Percentiles rank a stretch among this genome's conserved stretches.
Evolutionary conservation across 2,888 invertebrate species (phyloP).

Genomic region (Rhagium mordax): DNA sequence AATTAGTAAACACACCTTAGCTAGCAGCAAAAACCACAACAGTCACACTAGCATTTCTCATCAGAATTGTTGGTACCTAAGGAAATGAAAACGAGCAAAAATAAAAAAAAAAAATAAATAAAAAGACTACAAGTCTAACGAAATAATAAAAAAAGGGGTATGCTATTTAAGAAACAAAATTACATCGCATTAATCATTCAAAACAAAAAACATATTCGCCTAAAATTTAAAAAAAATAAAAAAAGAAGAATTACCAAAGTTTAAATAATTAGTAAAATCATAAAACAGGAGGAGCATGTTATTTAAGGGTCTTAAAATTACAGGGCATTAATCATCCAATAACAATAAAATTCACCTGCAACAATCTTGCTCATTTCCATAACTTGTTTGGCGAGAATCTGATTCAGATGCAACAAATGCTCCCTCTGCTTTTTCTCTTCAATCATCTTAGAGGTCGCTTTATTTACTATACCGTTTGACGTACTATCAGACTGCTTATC

Average conservation of each 20-base stretch:
- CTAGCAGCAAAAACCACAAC: conserved; percentile 54
- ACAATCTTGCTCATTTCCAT: conserved; percentile 97
- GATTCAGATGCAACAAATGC: conserved; percentile 91
- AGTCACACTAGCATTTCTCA: conserved; percentile 62
- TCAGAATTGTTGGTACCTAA: conserved; percentile 67
- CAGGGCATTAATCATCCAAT: conserved; percentile 53
- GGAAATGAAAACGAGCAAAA: conserved; percentile 60
- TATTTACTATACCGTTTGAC: conserved; percentile 65
- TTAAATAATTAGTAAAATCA: too few relatives aligned
- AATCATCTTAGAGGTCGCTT: conserved; percentile 70
- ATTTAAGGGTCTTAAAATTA: background rate
- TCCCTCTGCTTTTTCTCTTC: conserved; percentile 92
- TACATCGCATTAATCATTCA: too few relatives aligned
- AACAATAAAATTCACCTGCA: conserved; percentile 81
- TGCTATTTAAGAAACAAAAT: conserved; percentile 19
- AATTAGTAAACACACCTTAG: conserved; percentile 67
- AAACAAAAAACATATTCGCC: too few relatives aligned
- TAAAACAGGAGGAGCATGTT: background rate
- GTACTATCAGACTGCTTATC: conserved; percentile 57
- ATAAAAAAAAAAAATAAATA: conserved; percentile 46
- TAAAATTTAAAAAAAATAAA: too few relatives aligned
- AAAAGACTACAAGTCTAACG: too few relatives aligned
- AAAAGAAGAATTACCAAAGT: too few relatives aligned
- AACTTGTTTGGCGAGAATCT: conserved; percentile 93
- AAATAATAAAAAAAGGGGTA: conserved; percentile 44